Evolutionary conservation across 2,888 invertebrate genomes (phyloP), one percentile per base, ranked within the genome.

Genomic region (Pheosia tremula): DNA sequence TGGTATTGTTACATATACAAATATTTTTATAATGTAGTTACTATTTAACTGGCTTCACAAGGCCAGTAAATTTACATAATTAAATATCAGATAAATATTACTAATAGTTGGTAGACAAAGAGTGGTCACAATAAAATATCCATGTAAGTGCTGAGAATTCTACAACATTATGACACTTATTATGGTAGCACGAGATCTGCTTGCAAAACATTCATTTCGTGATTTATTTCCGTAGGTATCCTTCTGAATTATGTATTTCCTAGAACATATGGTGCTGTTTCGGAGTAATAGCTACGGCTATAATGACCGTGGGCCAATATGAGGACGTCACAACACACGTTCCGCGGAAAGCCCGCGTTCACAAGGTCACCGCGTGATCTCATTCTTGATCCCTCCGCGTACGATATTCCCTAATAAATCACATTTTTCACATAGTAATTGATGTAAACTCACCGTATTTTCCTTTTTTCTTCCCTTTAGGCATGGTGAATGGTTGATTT

Each of bases 401-500:
- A 67, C 55, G 62, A 66, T 55, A 71, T 68, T 67, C 66, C 65
- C 60, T 59, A 66, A 59, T 62, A 62, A 62, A 62, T 61, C 52
- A 41, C 41, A 67, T 56, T 65, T 57, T 56, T 57, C 58, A 63
- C 52, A 56, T 56, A 11, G 49, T 56, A 59, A 63, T 63, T 52
- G 6, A 60, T 39, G 9, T 55, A 66, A 66, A 86, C 95, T 94
- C 82, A 96, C 96, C 96, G 92, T 94, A 95, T 94, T 96, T 96
- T 94, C 95, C 95, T 95, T 95, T 96, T 93, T 95, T 95, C 94
- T 95, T 95, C 90, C 96, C 96, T 95, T 96, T 96, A 90, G 96
- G 96, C 96, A 97, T 96, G 93, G 85, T 96, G 89, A 87, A 82
- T 77, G 77, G 64, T 66, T 69, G 72, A 70, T 73, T 71, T 69